Base-by-base conservation (phyloP, 2,113 vertebrate species). In the Leptosomus discolor region DNA sequence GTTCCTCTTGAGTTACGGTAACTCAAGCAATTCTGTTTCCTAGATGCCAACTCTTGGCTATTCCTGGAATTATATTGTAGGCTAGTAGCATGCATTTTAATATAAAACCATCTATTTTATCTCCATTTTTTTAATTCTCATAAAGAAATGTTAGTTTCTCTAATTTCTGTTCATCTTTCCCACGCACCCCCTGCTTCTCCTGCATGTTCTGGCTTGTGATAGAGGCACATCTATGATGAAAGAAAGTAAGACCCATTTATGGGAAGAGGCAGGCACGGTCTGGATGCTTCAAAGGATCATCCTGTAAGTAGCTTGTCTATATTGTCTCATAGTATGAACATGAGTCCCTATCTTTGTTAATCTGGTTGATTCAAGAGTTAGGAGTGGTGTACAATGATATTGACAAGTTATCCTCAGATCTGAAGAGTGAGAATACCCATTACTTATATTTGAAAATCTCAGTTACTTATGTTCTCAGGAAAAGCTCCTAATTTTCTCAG, bases 401-500 rank as follows among this genome's bases (percentile, higher is more conserved):
- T 2, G 20, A 10, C 67, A 39, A 37, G 23, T 85, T 93, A 70
- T 68, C 24, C 76, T 32, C n/a, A 75, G 10, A 65, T 43, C n/a
- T 81, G 57, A 88, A 67, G 73, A 92, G 77, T 36, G 34, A 94
- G 60, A 75, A 45, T 91, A 46, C 39, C 34, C 57, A 71, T 92
- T 84, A 84, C 4, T 12, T 76, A 5, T 3, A 81, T 48, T 89
- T 81, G 27, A 94, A 92, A 89, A 61, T 56, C 60, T 87, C 46
- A 70, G 76, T 86, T 93, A 69, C 19, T 91, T 94, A 36, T 48
- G 54, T 85, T 96, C 88, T 96, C 80, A 96, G 69, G 73, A 81
- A 85, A 91, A 91, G 27, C 32, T 84, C 34, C 73, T 65, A 51
- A 86, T 92, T 92, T 96, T 92, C 94, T 92, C 92, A 92, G n/a